phyloP scores from a whole-genome alignment of 2,797 vertebrate genomes.

The Sebastolobus alascanus region DNA sequence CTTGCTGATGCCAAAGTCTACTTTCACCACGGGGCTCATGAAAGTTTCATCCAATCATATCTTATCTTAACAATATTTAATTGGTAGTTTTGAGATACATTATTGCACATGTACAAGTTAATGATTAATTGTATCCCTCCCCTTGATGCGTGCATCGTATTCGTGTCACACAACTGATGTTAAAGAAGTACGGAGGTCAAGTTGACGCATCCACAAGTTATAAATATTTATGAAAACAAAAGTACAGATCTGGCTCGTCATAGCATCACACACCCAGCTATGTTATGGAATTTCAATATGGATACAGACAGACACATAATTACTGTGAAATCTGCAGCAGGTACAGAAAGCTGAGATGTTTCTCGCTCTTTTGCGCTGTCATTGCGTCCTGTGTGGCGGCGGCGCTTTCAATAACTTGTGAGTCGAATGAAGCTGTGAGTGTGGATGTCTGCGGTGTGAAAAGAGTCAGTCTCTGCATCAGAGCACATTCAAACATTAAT shows the following conservation, averaged over 20 bases:
- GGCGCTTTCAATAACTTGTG: not conserved
- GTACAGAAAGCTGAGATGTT: not conserved
- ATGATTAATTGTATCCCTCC: conserved; percentile 16
- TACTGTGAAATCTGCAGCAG: conserved; percentile 6
- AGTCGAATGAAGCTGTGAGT: not conserved
- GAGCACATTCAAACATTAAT: conserved; percentile 1
- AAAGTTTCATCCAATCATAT: conserved; percentile 21
- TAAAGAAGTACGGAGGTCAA: conserved; percentile 1
- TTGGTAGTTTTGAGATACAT: conserved; percentile 22
- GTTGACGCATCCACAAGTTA: not conserved
- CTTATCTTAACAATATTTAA: conserved; percentile 12
- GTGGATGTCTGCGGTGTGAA: not conserved
- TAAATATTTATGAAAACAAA: conserved; percentile 1
- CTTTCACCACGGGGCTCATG: conserved; percentile 26
- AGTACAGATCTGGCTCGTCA: not conserved
- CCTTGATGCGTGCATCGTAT: not conserved
- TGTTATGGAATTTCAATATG: not conserved
- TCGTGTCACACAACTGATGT: not conserved
- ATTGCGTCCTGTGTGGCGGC: not conserved
- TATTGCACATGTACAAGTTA: conserved; percentile 8
- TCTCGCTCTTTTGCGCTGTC: not conserved
- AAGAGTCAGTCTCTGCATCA: not conserved
- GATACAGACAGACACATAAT: not conserved
- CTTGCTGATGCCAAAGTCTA: conserved; percentile 7
- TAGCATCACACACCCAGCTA: not conserved